Evolutionary conservation across 2,888 invertebrate genomes (phyloP), one percentile per base, ranked within the genome.

Genomic region (Ophonus ardosiacus): DNA sequence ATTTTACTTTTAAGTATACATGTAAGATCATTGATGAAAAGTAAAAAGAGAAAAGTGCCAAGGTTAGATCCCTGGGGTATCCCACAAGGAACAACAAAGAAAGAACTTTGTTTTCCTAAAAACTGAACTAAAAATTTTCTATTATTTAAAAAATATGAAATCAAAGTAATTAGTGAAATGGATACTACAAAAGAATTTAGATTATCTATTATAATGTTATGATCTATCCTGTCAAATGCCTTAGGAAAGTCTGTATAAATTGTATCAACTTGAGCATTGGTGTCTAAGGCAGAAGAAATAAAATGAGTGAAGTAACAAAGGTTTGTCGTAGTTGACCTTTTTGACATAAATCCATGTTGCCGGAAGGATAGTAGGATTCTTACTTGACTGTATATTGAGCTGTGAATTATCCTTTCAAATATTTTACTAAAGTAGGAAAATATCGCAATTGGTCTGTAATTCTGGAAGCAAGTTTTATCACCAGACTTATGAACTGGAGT

Each of bases 371-470:
- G 15, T 57, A 7, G 57, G n/a, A 5, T 10, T 57, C 15, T 57
- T 57, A 57, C 15, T 13, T 57, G 10, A 57, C 57, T 57, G 13
- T 57, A 57, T 57, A 57, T 57, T 57, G 40, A 40, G 6, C 40
- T 40, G 40, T 7, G 7, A 7, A 40, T 40, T 40, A 40, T 40
- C 6, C 40, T 40, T 40, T 40, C 40, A 40, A 40, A 40, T 40
- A 40, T 40, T 40, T 40, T 40, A 40, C 5, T 40, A 57, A 5
- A 57, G 57, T 57, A 7, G 13, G 57, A 57, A 5, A 57, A 6
- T 7, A 57, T 57, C 57, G 57, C 57, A 57, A 57, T 57, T 7
- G 57, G 57, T 57, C 57, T 57, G 15, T 57, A 57, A 57, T 57
- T 57, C 15, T 57, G 57, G 13, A 57, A 7, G 10, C 57, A 57